These are phyloP conservation scores for Paedocypris micromegethes DNA, from an alignment of 2,797 vertebrate genomes.

Conservation along the genomic window DNA sequence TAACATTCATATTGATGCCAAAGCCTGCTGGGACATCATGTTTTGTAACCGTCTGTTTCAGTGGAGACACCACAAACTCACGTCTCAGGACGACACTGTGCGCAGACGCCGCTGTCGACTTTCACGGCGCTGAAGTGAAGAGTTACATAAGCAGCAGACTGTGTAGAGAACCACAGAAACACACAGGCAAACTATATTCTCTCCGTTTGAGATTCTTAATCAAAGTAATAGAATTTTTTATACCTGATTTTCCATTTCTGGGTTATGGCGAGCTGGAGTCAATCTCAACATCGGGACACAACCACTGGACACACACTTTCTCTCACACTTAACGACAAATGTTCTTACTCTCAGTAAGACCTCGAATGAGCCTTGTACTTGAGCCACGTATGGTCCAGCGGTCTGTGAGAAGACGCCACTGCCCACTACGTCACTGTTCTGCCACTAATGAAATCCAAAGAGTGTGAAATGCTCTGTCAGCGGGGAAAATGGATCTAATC, in stretches of 20 bases:
- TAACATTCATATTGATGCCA: background rate
- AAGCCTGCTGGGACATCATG: background rate
- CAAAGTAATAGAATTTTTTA: too few relatives aligned
- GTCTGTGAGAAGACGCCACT: too few relatives aligned
- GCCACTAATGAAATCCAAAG: slow-evolving; percentile 5
- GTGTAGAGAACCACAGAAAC: background rate
- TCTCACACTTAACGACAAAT: too few relatives aligned
- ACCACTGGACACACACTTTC: too few relatives aligned
- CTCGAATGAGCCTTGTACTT: too few relatives aligned
- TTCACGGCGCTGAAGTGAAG: slow-evolving; percentile 43
- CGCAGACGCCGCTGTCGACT: slow-evolving; percentile 42
- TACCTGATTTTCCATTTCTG: too few relatives aligned
- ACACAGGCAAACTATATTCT: too few relatives aligned
- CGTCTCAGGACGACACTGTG: slow-evolving; percentile 25
- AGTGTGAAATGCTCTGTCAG: slow-evolving; percentile 26
- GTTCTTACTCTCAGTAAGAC: too few relatives aligned
- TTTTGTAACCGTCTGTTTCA: slow-evolving; percentile 21
- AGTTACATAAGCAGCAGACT: slow-evolving; percentile 57
- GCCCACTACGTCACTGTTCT: background rate
- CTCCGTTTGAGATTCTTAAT: too few relatives aligned
- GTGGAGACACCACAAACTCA: slow-evolving; percentile 9
- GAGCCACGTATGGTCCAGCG: too few relatives aligned
- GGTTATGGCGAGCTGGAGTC: too few relatives aligned
- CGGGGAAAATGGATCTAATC: slow-evolving; percentile 21
- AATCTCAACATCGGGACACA: too few relatives aligned